phyloP scores from a whole-genome alignment of 2,888 invertebrate genomes.

The Xylota segnis region DNA sequence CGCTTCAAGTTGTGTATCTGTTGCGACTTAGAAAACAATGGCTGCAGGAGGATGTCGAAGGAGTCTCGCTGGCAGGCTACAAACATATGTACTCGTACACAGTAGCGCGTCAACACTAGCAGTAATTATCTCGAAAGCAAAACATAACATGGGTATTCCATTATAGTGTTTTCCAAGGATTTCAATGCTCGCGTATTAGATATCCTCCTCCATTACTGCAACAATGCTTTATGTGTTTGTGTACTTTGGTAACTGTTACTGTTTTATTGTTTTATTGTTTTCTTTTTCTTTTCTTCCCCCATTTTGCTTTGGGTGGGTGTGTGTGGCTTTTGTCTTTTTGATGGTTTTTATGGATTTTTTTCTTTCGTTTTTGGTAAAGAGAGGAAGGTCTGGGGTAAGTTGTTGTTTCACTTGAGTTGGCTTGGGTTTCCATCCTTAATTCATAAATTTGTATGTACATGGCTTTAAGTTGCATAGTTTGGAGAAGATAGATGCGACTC shows the following conservation, averaged over 20 bases:
- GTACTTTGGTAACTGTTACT: slow-evolving; percentile 13
- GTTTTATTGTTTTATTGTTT: slow-evolving; percentile 47
- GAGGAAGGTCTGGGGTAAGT: not conserved
- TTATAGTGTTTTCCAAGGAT: slow-evolving; percentile 60
- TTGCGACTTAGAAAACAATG: slow-evolving; percentile 53
- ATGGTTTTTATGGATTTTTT: slow-evolving; percentile 6
- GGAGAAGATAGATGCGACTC: too few species aligned
- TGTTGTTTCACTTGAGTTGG: not conserved
- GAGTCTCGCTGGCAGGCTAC: not conserved
- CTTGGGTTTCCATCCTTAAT: not conserved
- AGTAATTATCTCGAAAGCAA: slow-evolving; percentile 70
- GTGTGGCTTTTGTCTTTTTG: slow-evolving; percentile 47
- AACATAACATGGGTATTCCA: slow-evolving; percentile 72
- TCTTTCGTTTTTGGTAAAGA: slow-evolving; percentile 2
- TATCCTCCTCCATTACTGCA: slow-evolving; percentile 58
- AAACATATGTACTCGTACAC: not conserved
- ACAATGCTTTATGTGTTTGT: slow-evolving; percentile 44
- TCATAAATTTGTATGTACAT: not conserved
- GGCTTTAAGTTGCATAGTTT: too few species aligned
- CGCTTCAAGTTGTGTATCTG: slow-evolving; percentile 58
- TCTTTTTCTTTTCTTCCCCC: not conserved
- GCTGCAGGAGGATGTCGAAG: slow-evolving; percentile 7
- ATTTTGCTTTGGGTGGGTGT: slow-evolving; percentile 9
- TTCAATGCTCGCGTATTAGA: slow-evolving; percentile 58
- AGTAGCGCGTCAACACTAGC: slow-evolving; percentile 64